Base-by-base conservation (phyloP, 2,797 vertebrate genomes). In the Hippoglossus hippoglossus region DNA sequence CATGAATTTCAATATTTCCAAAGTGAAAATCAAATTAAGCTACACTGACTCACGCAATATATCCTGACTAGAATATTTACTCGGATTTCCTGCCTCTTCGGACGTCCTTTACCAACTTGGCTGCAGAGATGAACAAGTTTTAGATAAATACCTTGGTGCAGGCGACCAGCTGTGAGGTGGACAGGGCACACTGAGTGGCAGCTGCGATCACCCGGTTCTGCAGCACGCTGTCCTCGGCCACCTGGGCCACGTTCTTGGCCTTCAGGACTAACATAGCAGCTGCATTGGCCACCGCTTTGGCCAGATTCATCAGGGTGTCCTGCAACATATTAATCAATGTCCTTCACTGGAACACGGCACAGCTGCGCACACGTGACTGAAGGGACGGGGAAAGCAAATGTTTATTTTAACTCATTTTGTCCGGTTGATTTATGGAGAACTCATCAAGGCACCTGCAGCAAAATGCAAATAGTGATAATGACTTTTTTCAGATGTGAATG, bases 301-400 rank as follows among this genome's bases (percentile, higher is more conserved):
- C 98, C 92, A 99, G 93, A 89, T 96, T 99, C 98, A 99, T 99
- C 91, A 99, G 94, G 56, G 98, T 96, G 83, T 99, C 98, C 98
- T 99, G 90, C 63, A 83, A 93, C 72, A 89, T 68, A 85, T 87
- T 81, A 82, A 86, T 87, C 87, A 86, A 63, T 70, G 85, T 89
- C 88, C 81, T 85, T 90, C 77, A 91, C 74, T 83, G 73, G 80
- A 77, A 88, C 79, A 72, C 26, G 55, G 54, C 74, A 79, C 86
- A 90, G 86, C 86, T 88, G 86, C 15, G 44, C 67, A 89, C 71
- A 83, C 80, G 82, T 72, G 78, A 76, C 60, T 67, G 58, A 71
- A 39, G 69, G 65, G 60, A 78, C 11, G 6, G 19, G 12, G 36
- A 50, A 47, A 72, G 67, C 46, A 81, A 81, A 87, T 64, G 75